Evolutionary conservation across 2,113 vertebrate species (phyloP), one percentile per base, ranked within the genome.

Genomic region (Arenaria interpres): DNA sequence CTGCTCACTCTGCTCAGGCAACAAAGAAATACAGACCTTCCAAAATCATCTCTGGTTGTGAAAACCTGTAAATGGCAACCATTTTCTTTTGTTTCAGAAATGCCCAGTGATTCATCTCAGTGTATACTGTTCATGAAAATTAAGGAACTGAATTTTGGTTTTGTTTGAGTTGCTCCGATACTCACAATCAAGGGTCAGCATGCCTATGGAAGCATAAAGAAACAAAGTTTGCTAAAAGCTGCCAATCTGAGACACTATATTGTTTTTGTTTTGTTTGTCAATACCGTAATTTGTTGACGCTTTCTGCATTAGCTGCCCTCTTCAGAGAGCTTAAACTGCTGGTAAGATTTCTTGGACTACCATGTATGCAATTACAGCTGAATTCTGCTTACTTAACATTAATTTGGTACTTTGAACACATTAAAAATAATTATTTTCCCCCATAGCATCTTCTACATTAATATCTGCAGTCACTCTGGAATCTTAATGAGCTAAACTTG

Each of bases 381-480:
- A 82, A 94, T 91, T 87, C 82, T 79, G 84, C 77, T 96, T 88
- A 88, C 57, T 94, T 95, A 93, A 73, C 72, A 83, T 93, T 69
- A 88, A 85, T 69, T 90, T 88, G 59, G 57, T 76, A 87, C 37
- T 95, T 91, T n/a, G 59, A 96, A 85, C 71, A 95, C 72, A 97
- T 89, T 82, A 89, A 91, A 95, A 96, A 94, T 85, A 92, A 88
- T 79, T 93, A 57, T 90, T 96, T 96, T 81, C 37, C 86, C 83
- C 94, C 35, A 19, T 41, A 95, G 86, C 67, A 91, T 94, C 87
- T 79, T 91, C 67, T 86, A 67, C 81, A 62, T 83, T 60, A 89
- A 39, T 89, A 92, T 79, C 72, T 91, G 62, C 87, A 82, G 69
- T 62, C 74, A 69, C 54, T 89, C 71, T 82, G 85, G 91, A 96